Base-by-base conservation (phyloP, 1,140 invertebrate species). In the Aleiodes sp. region DNA sequence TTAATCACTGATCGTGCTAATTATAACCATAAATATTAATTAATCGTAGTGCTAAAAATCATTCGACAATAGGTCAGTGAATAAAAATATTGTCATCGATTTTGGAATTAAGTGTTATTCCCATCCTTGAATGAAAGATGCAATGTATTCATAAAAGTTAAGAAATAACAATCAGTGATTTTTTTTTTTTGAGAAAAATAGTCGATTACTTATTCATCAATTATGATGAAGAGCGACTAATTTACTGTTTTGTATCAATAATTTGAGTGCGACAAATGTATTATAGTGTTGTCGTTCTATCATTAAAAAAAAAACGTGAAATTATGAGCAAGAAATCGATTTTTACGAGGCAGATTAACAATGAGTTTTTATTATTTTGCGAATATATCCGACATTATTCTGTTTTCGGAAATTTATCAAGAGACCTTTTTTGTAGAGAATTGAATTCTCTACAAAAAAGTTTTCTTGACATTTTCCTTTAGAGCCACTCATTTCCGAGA, bases 111-210 rank as follows among this genome's bases (percentile, higher is more conserved):
- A 43, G 12, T 43, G 39, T 43, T 16, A 43, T 43, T 43, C 39
- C n/a, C 39, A 16, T 12, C 10, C 37, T 39, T 39, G 37, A 39
- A 39, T 39, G 37, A 39, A 14, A 39, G 37, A 12, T 39, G 14
- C 37, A 39, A 14, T 39, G 14, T n/a, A n/a, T n/a, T n/a, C 2
- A 16, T 43, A 43, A 43, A 2, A 4, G 6, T n/a, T n/a, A n/a
- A n/a, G n/a, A n/a, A n/a, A n/a, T n/a, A 43, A 43, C 14, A 43
- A 43, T 43, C 21, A 56, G 46, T 68, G 21, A 19, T 35, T 41
- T 21, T 57, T 56, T 64, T 37, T 67, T 35, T 26, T 21, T 8
- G 16, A 61, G 46, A 71, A 35, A 26, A 60, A 68, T 29, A 71
- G 35, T 68, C 12, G 35, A 2, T 46, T 26, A 16, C 6, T n/a